Evolutionary conservation across 2,113 vertebrate genomes (phyloP), one percentile per base, ranked within the genome.

Genomic region (Thunnus maccoyii): DNA sequence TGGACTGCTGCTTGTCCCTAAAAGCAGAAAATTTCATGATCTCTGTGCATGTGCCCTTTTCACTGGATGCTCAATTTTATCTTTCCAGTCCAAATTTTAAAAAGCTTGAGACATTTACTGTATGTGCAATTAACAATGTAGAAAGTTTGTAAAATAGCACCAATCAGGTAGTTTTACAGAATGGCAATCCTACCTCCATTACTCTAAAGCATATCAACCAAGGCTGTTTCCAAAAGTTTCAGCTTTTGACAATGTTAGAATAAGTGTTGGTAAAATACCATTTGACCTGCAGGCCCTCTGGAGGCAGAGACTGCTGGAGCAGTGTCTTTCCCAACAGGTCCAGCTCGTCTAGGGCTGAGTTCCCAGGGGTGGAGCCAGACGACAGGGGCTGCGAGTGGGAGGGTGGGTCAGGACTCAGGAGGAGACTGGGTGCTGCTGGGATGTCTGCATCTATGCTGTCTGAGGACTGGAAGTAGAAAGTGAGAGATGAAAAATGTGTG

Each of bases 271-370:
- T 50, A 14, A 3, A 16, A n/a, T 91, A 99, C 98, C 98, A 99
- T 95, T 97, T 97, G 91, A 99, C 95, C 94, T 99, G 97, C 14
- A 96, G 96, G 32, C 95, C 95, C 79, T 97, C 97, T 1, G 98
- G 97, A 72, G 98, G 98, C 85, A 99, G 93, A 0, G 98, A 98
- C 93, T 99, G 97, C 90, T 99, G 97, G 82, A 99, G 88, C 67
- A 99, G 95, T 0, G 96, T 96, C 92, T 99, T 99, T 66, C 98
- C 98, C 86, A 99, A 94, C 72, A 97, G 93, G 84, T 99, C 98
- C 80, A 99, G 94, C 90, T 98, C 97, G 10, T 98, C 97, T 86
- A 99, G 91, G 65, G 97, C 97, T 0, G 96, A 97, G 84, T 92
- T 95, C 1, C 89, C 89, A 0, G 92, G 83, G 1, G 84, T 72